phyloP scores from a whole-genome alignment of 2,888 invertebrate species.

The Lycophotia porphyrea region DNA sequence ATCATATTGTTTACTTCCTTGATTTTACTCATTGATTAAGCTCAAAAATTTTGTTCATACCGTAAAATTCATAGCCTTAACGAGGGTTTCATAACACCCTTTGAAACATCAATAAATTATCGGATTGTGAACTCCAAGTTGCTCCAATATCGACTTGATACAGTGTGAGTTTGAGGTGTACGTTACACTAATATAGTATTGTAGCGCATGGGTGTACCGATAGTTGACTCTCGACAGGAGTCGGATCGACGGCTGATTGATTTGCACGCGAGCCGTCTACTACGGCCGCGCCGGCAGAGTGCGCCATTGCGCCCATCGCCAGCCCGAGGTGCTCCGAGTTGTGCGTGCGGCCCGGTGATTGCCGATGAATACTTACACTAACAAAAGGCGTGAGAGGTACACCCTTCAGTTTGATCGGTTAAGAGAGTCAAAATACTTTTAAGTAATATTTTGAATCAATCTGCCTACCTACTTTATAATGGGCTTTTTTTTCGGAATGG shows the following conservation, averaged over 20 bases:
- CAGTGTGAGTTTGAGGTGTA: neutral
- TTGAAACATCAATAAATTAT: neutral
- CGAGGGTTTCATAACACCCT: neutral
- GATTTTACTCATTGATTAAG: neutral
- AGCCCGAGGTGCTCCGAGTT: neutral
- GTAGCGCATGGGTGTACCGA: conserved; percentile 1
- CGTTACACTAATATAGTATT: neutral
- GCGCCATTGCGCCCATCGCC: neutral
- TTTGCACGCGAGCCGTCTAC: conserved; percentile 57
- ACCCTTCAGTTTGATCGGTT: neutral
- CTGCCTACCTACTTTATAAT: neutral
- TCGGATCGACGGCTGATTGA: conserved; percentile 60
- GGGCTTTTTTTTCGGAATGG: no score
- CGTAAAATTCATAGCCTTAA: neutral
- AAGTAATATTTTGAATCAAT: neutral
- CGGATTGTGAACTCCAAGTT: conserved; percentile 9
- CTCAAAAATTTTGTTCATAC: neutral
- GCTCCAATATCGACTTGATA: neutral
- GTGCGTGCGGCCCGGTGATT: conserved; percentile 6
- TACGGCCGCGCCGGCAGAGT: conserved; percentile 14
- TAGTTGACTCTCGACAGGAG: conserved; percentile 25
- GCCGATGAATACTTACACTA: conserved; percentile 17
- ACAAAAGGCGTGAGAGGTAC: conserved; percentile 19
- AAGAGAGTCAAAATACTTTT: neutral
- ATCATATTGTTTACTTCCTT: neutral